phyloP scores from a whole-genome alignment of 2,113 vertebrate species.

The Coryphaenoides rupestris region DNA sequence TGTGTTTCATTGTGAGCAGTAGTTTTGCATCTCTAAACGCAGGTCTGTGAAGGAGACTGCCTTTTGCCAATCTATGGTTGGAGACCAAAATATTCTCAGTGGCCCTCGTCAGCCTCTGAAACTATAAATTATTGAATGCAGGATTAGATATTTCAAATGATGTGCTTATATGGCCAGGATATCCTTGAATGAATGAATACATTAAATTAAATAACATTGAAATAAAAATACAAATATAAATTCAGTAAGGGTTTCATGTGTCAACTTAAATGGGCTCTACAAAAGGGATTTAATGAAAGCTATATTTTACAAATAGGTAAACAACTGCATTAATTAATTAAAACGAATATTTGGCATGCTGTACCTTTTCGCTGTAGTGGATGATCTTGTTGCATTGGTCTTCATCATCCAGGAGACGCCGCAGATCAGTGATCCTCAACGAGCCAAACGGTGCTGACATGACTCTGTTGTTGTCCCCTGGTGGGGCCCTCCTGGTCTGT shows the following conservation, averaged over 20 bases:
- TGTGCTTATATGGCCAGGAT: neutral
- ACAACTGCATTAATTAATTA: too few relatives aligned
- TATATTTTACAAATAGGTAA: too few relatives aligned
- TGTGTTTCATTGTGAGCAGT: slow-evolving; percentile 49
- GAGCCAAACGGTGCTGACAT: slow-evolving; percentile 32
- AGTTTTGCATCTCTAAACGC: slow-evolving; percentile 40
- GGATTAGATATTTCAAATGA: too few relatives aligned
- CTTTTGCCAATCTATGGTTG: slow-evolving; percentile 48
- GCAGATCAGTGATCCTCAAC: slow-evolving; percentile 45
- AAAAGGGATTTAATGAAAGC: too few relatives aligned
- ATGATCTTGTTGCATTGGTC: slow-evolving; percentile 35
- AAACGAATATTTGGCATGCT: too few relatives aligned
- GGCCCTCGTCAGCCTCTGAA: slow-evolving; percentile 40
- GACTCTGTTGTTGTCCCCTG: too few relatives aligned
- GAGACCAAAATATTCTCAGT: slow-evolving; percentile 29
- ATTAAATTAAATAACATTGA: too few relatives aligned
- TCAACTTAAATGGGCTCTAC: too few relatives aligned
- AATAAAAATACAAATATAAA: neutral
- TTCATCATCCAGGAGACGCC: slow-evolving; percentile 54
- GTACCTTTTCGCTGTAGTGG: slow-evolving; percentile 47
- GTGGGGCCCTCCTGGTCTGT: too few relatives aligned
- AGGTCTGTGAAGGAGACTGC: slow-evolving; percentile 40
- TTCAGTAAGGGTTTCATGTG: too few relatives aligned
- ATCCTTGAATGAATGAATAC: too few relatives aligned
- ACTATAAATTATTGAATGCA: slow-evolving; percentile 23